Conservation (phyloP, 2,797 vertebrate species). For the Hypotaenidia okinawae region DNA sequence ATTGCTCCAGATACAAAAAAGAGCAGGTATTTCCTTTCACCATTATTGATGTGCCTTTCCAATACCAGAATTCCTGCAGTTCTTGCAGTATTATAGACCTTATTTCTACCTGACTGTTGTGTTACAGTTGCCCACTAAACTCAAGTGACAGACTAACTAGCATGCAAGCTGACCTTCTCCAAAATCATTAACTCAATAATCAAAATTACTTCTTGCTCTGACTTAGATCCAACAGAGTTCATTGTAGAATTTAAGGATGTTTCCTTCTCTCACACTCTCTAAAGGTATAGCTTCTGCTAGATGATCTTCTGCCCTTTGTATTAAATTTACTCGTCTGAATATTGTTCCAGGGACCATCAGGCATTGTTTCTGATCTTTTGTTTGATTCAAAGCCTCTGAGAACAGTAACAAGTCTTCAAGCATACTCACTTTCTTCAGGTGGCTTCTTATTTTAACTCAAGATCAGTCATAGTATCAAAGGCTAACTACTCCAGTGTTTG, state of each 20-base stretch:
- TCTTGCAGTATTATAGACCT: neutral
- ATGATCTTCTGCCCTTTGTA: neutral
- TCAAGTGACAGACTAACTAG: neutral
- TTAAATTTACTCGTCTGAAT: neutral
- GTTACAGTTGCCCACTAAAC: neutral
- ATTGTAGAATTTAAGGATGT: neutral
- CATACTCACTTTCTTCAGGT: neutral
- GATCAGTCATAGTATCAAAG: neutral
- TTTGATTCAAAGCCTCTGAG: neutral
- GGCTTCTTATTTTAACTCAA: neutral
- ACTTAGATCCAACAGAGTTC: neutral
- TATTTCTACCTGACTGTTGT: neutral
- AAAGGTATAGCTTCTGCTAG: neutral
- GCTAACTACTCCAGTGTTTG: neutral
- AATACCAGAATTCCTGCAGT: neutral
- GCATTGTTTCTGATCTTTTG: neutral
- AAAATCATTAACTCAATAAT: constrained; percentile 36
- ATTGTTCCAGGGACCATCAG: neutral
- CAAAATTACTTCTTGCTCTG: neutral
- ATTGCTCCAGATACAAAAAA: no score
- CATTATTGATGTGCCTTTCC: constrained; percentile 11
- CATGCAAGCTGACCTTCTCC: neutral
- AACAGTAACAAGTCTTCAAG: neutral
- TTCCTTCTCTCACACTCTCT: neutral
- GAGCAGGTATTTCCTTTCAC: no score